A percentile compares a stretch with the other conserved stretches of the same genome.
These are phyloP conservation scores for Contarinia nasturtii DNA, from an alignment of 1,140 invertebrate species.

Conservation along the genomic window DNA sequence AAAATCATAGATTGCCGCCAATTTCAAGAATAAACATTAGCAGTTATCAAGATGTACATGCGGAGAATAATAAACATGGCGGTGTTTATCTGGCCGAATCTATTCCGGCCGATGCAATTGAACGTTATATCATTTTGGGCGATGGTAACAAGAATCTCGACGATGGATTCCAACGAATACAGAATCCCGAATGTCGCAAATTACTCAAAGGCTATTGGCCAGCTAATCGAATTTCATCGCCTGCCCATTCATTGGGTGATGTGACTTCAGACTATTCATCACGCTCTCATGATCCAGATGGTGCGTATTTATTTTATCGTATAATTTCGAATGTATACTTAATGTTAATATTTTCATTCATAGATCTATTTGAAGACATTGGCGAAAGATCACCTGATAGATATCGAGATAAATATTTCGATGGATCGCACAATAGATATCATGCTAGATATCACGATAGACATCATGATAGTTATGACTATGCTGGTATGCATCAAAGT, in stretches of 20 bases:
- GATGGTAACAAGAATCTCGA: constrained; percentile 24
- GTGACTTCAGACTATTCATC: neutral
- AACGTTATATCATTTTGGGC: constrained; percentile 42
- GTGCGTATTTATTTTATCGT: neutral
- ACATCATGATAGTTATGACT: too few species aligned
- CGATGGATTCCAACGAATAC: constrained; percentile 14
- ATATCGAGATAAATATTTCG: too few species aligned
- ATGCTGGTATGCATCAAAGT: too few species aligned
- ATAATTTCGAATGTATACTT: too few species aligned
- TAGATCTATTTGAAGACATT: too few species aligned
- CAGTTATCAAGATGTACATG: constrained; percentile 52
- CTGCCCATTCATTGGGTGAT: neutral
- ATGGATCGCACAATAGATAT: too few species aligned
- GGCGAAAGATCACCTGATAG: too few species aligned
- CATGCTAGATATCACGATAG: too few species aligned
- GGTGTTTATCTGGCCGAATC: constrained; percentile 69
- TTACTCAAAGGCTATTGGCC: neutral
- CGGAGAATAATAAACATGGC: constrained; percentile 25
- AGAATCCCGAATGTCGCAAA: neutral
- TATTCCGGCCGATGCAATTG: constrained; percentile 40
- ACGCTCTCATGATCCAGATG: neutral
- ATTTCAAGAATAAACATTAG: constrained; percentile 45
- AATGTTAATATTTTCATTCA: too few species aligned
- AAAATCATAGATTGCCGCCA: constrained; percentile 39
- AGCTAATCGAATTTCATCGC: neutral